Evolutionary conservation across 2,888 invertebrate species (phyloP).

Genomic region (Andricus quercusramuli): DNA sequence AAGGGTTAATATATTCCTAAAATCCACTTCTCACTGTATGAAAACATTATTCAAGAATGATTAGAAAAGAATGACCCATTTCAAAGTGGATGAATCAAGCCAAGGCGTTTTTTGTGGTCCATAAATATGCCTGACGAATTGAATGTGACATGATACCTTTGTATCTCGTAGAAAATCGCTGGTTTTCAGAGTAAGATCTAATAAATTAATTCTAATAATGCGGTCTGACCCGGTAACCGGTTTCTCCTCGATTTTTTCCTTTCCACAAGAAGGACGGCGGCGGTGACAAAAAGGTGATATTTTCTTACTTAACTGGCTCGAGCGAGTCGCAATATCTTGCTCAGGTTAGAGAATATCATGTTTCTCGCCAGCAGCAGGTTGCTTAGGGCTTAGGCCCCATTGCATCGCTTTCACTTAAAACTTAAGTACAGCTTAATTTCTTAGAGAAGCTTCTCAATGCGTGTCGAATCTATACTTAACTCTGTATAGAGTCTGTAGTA

Average conservation of each 20-base stretch:
- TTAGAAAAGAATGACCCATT: constrained; percentile 2
- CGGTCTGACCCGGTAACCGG: constrained; percentile 6
- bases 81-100: constrained; percentile 18
- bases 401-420: constrained; percentile 26
- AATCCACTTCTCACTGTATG: constrained; percentile 11
- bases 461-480: not conserved
- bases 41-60: constrained; percentile 4
- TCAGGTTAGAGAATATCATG: constrained; percentile 20
- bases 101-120: constrained; percentile 19
- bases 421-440: constrained; percentile 20
- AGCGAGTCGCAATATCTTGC: constrained; percentile 8
- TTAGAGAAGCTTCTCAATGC: not conserved
- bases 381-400: not conserved
- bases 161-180: not conserved
- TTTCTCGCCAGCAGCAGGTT: constrained; percentile 18
- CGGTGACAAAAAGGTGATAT: not conserved
- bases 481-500: no score
- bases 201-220: constrained; percentile 39
- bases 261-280: not conserved
- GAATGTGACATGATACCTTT: constrained; percentile 13
- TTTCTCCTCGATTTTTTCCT: not conserved
- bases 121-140: constrained; percentile 38
- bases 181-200: constrained; percentile 21
- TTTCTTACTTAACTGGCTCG: not conserved
- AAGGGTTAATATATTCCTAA: not conserved